Percentiles rank a stretch among this genome's conserved stretches.
Conservation (phyloP, 2,888 invertebrate genomes). For the Dorcus parallelipipedus region DNA sequence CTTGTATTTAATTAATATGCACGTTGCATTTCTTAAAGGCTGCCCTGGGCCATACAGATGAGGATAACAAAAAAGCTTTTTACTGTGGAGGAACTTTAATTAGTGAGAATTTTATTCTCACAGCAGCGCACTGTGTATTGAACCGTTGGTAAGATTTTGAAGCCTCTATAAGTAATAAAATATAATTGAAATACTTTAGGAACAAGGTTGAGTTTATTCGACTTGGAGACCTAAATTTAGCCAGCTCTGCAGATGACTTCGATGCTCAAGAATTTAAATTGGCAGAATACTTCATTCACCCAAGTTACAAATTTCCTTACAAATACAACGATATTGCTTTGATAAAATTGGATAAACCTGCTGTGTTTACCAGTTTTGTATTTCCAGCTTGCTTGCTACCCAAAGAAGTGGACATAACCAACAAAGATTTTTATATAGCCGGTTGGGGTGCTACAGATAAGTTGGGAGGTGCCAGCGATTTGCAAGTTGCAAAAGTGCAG, state of each 20-base stretch:
- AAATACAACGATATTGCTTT: constrained; percentile 56
- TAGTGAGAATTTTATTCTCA: constrained; percentile 36
- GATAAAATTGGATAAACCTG: constrained; percentile 44
- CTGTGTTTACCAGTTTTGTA: constrained; percentile 42
- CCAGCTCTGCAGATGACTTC: not conserved
- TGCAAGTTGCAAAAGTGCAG: constrained; percentile 29
- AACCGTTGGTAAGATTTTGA: not conserved
- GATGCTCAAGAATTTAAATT: constrained; percentile 30
- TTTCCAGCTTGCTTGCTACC: constrained; percentile 50
- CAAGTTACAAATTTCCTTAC: constrained; percentile 43
- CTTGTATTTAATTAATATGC: too few species aligned
- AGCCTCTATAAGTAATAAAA: too few species aligned
- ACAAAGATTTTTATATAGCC: constrained; percentile 40
- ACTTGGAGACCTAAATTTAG: not conserved
- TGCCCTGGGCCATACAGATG: too few species aligned
- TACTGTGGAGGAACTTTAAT: constrained; percentile 55
- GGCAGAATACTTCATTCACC: constrained; percentile 43
- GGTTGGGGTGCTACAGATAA: constrained; percentile 49
- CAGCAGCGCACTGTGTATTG: too few species aligned
- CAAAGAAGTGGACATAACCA: not conserved
- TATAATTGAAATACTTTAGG: not conserved
- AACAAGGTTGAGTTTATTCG: constrained; percentile 17
- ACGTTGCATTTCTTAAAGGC: too few species aligned
- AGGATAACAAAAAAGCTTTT: too few species aligned
- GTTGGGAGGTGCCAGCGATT: constrained; percentile 34